Conservation (phyloP, 2,888 invertebrate species). For the Apamea crenata region DNA sequence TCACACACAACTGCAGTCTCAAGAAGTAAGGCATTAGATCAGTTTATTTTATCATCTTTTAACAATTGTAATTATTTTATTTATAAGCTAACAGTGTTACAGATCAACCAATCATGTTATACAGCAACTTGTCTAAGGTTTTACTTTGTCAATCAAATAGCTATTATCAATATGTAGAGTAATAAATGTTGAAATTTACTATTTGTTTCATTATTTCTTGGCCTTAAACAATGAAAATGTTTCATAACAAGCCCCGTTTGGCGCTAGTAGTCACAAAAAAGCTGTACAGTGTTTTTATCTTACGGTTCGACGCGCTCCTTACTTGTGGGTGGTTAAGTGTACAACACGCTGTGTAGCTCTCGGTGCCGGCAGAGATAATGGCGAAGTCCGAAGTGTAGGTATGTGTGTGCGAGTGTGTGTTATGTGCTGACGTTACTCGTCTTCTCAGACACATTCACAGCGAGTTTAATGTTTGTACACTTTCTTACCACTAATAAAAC, state of each 20-base stretch:
- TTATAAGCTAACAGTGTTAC: constrained; percentile 52
- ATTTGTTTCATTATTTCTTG: constrained; percentile 25
- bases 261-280: background rate
- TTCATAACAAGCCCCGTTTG: background rate
- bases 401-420: too few species aligned
- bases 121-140: constrained; percentile 73
- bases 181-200: constrained; percentile 77
- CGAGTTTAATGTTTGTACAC: background rate
- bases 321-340: too few species aligned
- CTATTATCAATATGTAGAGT: constrained; percentile 77
- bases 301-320: too few species aligned
- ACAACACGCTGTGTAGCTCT: background rate
- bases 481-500: background rate
- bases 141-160: constrained; percentile 76
- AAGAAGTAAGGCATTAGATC: constrained; percentile 73
- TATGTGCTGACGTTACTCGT: too few species aligned
- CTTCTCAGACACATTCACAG: background rate
- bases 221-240: background rate
- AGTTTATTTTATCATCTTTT: constrained; percentile 43
- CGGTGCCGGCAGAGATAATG: background rate
- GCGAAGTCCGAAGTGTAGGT: background rate
- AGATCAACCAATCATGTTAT: constrained; percentile 65
- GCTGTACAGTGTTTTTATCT: too few species aligned
- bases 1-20: constrained; percentile 45
- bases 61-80: constrained; percentile 54